Percentiles rank a stretch among this genome's conserved stretches.
Conservation (phyloP, 2,888 invertebrate species). For the Petrophora chlorosata region DNA sequence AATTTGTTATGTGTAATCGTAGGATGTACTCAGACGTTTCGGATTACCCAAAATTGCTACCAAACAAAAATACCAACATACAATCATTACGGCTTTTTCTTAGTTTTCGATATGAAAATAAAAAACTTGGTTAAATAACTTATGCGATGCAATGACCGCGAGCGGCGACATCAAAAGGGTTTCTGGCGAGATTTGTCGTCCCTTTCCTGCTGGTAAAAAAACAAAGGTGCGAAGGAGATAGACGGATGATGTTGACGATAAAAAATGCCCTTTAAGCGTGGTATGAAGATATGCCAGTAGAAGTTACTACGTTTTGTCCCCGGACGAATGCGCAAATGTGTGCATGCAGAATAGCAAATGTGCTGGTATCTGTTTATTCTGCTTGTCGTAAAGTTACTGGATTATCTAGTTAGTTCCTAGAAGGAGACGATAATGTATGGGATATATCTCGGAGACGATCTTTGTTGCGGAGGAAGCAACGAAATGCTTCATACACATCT, state of each 20-base stretch:
- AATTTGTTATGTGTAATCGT: constrained; percentile 55
- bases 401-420: constrained; percentile 17
- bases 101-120: constrained; percentile 76
- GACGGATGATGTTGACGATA: constrained; percentile 51
- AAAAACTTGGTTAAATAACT: constrained; percentile 58
- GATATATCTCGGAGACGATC: no score
- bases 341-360: constrained; percentile 46
- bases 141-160: constrained; percentile 72
- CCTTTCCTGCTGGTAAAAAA: constrained; percentile 37
- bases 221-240: constrained; percentile 42
- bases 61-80: constrained; percentile 62
- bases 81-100: constrained; percentile 61
- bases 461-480: no score
- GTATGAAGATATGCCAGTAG: constrained; percentile 55
- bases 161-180: constrained; percentile 75
- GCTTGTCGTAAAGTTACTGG: constrained; percentile 15
- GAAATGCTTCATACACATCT: no score
- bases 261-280: constrained; percentile 66
- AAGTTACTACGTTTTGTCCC: constrained; percentile 38
- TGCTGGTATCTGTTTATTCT: constrained; percentile 24
- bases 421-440: constrained; percentile 13
- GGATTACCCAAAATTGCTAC: constrained; percentile 76
- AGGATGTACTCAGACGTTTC: constrained; percentile 60
- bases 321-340: constrained; percentile 44
- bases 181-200: constrained; percentile 60